These are phyloP conservation scores for Drosophila simulans DNA, from an alignment of 1,140 invertebrate genomes.

Conservation along the genomic window DNA sequence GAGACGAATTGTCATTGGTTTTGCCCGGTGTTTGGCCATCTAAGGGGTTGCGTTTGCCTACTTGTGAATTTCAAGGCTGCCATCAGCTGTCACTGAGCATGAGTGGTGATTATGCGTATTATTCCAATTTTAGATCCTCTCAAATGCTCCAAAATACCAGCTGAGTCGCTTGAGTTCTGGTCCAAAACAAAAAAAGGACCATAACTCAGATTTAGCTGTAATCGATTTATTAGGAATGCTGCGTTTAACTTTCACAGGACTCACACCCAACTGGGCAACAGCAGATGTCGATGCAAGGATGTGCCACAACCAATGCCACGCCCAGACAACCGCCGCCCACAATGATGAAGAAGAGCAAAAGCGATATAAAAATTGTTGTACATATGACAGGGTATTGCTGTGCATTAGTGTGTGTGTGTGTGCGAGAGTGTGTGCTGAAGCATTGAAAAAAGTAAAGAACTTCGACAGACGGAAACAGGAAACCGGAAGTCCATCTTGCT, in stretches of 20 bases:
- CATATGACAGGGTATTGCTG: slow-evolving; percentile 55
- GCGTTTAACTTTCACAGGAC: slow-evolving; percentile 62
- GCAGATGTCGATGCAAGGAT: slow-evolving; percentile 50
- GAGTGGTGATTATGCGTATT: slow-evolving; percentile 20
- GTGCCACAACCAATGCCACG: slow-evolving; percentile 59
- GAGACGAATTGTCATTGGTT: slow-evolving; percentile 77
- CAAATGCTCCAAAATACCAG: slow-evolving; percentile 15
- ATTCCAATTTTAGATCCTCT: neutral
- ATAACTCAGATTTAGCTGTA: slow-evolving; percentile 28
- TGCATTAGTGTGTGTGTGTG: slow-evolving; percentile 44
- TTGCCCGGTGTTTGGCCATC: slow-evolving; percentile 52
- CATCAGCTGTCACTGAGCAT: slow-evolving; percentile 10
- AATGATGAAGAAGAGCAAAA: slow-evolving; percentile 40
- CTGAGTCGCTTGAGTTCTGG: slow-evolving; percentile 13
- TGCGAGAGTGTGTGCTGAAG: slow-evolving; percentile 59
- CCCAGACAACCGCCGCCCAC: slow-evolving; percentile 42
- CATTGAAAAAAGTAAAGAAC: slow-evolving; percentile 83
- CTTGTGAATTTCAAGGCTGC: slow-evolving; percentile 36
- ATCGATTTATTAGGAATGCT: slow-evolving; percentile 78
- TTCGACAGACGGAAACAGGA: slow-evolving; percentile 84
- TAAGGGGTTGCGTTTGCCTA: slow-evolving; percentile 58
- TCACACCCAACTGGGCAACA: slow-evolving; percentile 41
- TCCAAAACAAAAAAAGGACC: neutral
- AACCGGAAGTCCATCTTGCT: slow-evolving; percentile 85
- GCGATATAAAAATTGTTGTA: slow-evolving; percentile 76